Conservation (phyloP, 2,113 vertebrate species). For the Numenius arquata region DNA sequence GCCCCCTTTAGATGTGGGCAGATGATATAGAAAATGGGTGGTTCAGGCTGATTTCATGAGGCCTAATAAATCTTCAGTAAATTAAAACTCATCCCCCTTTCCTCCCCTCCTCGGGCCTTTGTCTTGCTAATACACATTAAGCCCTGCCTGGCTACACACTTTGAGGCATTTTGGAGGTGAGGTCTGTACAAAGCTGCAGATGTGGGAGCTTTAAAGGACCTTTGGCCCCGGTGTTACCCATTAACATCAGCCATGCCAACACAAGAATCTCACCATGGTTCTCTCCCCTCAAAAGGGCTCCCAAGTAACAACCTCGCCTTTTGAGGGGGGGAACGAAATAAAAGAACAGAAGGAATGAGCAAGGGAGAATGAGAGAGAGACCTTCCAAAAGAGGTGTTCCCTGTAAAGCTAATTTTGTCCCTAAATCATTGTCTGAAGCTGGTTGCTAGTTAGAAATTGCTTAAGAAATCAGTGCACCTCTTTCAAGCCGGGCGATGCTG, state of each 20-base stretch:
- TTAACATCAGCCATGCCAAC: constrained; percentile 67
- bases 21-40: constrained; percentile 79
- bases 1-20: constrained; percentile 67
- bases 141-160: constrained; percentile 79
- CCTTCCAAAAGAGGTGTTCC: constrained; percentile 56
- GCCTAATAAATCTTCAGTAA: constrained; percentile 85
- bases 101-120: constrained; percentile 67
- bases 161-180: constrained; percentile 77
- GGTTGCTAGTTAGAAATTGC: constrained; percentile 27
- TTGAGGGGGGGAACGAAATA: neutral
- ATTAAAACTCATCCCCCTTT: constrained; percentile 76
- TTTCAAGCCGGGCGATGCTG: neutral
- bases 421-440: constrained; percentile 45
- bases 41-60: constrained; percentile 77
- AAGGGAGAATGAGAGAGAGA: constrained; percentile 41
- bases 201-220: constrained; percentile 76
- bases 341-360: constrained; percentile 44
- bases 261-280: constrained; percentile 65
- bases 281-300: constrained; percentile 59
- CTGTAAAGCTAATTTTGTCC: constrained; percentile 56
- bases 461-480: constrained; percentile 24
- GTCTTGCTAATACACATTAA: constrained; percentile 84
- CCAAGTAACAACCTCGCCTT: constrained; percentile 49
- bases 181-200: constrained; percentile 79
- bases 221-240: constrained; percentile 70